phyloP scores from a whole-genome alignment of 2,888 invertebrate species.

The Rapana venosa region DNA sequence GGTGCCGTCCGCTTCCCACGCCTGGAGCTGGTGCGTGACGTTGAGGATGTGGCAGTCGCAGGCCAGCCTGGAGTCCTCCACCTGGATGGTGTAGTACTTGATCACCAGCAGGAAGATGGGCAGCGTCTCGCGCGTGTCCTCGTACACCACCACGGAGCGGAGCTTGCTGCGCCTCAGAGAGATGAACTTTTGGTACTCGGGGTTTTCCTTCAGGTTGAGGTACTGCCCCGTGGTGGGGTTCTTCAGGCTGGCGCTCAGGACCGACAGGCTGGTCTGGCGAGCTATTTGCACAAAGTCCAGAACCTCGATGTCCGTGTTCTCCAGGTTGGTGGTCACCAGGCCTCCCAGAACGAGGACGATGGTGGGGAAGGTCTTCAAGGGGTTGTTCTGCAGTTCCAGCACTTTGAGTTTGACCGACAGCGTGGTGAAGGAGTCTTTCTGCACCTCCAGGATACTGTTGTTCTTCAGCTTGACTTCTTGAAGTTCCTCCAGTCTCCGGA shows the following conservation, averaged over 20 bases:
- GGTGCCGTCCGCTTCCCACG: background rate
- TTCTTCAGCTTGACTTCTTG: background rate
- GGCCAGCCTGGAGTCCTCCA: conserved; percentile 21
- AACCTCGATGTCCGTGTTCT: conserved; percentile 32
- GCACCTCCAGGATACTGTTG: conserved; percentile 6
- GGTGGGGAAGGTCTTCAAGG: conserved; percentile 25
- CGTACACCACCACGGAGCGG: conserved; percentile 34
- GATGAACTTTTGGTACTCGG: conserved; percentile 9
- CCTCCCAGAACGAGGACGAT: conserved; percentile 28
- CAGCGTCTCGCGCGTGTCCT: conserved; percentile 16
- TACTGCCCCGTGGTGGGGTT: conserved; percentile 35
- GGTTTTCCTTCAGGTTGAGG: background rate
- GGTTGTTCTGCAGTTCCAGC: conserved; percentile 32
- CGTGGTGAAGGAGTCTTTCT: conserved; percentile 9
- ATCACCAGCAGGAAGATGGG: conserved; percentile 12
- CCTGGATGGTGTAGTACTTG: conserved; percentile 30
- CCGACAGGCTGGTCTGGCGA: background rate
- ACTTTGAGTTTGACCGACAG: conserved; percentile 14
- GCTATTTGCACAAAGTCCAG: conserved; percentile 32
- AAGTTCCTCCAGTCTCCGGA: conserved; percentile 20
- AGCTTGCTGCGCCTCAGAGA: conserved; percentile 35
- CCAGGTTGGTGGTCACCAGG: conserved; percentile 24
- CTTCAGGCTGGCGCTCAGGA: background rate
- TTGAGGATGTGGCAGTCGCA: conserved; percentile 43
- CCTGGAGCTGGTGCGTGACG: conserved; percentile 18